Conservation (phyloP, 2,888 invertebrate species). For the Diarsia rubi region DNA sequence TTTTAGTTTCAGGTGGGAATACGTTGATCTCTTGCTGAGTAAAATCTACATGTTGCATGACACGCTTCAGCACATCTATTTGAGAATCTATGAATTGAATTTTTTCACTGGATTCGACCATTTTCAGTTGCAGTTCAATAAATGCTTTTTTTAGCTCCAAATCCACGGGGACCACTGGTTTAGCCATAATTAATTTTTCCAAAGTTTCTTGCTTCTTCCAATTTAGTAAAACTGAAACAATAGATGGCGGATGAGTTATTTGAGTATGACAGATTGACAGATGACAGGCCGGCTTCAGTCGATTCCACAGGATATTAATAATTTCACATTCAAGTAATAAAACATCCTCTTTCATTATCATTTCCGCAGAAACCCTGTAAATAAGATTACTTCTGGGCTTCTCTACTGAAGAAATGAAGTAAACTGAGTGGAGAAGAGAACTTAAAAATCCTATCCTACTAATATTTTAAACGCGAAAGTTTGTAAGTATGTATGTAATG, state of each 20-base stretch:
- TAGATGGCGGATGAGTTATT: too few relatives aligned
- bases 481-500: too few relatives aligned
- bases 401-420: neutral
- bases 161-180: slow-evolving; percentile 90
- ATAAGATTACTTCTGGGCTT: neutral
- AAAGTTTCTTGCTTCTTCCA: neutral
- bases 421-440: neutral
- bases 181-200: slow-evolving; percentile 75
- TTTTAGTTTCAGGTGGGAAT: slow-evolving; percentile 92
- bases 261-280: neutral
- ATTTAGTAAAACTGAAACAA: neutral
- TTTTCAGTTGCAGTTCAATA: slow-evolving; percentile 95
- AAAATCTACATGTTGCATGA: slow-evolving; percentile 93
- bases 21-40: slow-evolving; percentile 92
- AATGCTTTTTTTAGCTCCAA: slow-evolving; percentile 94
- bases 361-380: neutral
- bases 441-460: too few relatives aligned
- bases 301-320: neutral
- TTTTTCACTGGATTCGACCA: slow-evolving; percentile 95
- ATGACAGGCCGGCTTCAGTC: neutral
- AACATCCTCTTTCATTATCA: neutral
- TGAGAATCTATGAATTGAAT: slow-evolving; percentile 95
- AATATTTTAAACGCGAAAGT: too few relatives aligned
- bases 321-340: too few relatives aligned
- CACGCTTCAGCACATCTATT: slow-evolving; percentile 93